Evolutionary conservation across 64 coral and sea anemone species (phyloP), one percentile per base, ranked within the genome.

Genomic region (Actinia tenebrosa): DNA sequence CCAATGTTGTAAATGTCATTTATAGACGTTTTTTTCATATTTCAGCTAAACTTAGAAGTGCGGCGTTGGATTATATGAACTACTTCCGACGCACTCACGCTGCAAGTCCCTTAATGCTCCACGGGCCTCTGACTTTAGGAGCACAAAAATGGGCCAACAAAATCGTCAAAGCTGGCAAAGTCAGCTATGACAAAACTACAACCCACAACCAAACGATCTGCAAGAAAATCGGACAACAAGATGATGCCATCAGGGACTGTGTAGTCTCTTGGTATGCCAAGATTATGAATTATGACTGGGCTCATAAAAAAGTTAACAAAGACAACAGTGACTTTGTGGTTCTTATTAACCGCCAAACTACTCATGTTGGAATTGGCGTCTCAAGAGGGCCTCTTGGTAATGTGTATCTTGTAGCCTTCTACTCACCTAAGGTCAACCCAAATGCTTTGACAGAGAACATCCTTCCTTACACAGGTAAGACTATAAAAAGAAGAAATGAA

Each of bases 201-300:
- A 92, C 72, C 43, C 90, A 92, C 68, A 86, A 86, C 53, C 85
- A 83, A 14, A 79, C 86, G 18, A 56, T 87, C 16, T 87, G 90
- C 53, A 64, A 56, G 60, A 87, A 81, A 83, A 1, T 71, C 44
- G 84, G 61, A 44, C 68, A 18, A 5, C 86, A 83, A 58, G 54
- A 87, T 59, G 80, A 87, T 60, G 90, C 86, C 2, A 3, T 59
- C 11, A 60, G 59, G 66, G 90, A 92, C 52, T 87, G 84, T 59
- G 30, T 87, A 10, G 77, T 77, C 3, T 45, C 64, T 25, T 87
- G 84, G 90, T 9, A 63, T 7, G 26, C 20, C 26, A 86, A 87
- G 58, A 83, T 82, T 77, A 86, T 82, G 77, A 80, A 92, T 77
- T 87, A 87, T 44, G 85, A 92, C 46, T 92, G 90, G 90, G 86